Evolutionary conservation across 2,113 vertebrate genomes (phyloP).

Genomic region (Melierax canorus): DNA sequence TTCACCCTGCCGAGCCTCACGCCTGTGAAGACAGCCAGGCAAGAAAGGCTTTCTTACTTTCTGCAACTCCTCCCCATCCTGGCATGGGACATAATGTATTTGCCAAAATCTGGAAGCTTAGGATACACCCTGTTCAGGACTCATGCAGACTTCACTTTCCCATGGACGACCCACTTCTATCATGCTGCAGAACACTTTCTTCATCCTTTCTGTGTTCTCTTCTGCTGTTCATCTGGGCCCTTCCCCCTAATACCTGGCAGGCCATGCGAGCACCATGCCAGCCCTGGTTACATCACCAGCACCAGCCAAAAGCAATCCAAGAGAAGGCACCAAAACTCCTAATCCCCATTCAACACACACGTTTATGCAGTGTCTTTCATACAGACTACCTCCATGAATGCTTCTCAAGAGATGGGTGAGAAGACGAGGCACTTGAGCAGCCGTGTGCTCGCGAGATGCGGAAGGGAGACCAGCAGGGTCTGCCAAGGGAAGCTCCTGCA

Average conservation of each 20-base stretch:
- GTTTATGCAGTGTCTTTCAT: neutral
- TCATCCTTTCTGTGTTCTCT: neutral
- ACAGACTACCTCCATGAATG: neutral
- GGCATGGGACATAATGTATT: neutral
- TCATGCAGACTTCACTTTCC: neutral
- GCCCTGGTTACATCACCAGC: neutral
- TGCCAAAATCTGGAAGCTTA: neutral
- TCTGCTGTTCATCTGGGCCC: neutral
- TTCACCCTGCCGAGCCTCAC: constrained; percentile 5
- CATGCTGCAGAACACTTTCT: neutral
- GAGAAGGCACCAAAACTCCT: neutral
- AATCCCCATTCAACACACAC: neutral
- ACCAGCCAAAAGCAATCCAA: neutral
- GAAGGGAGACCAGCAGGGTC: neutral
- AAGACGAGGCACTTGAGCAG: neutral
- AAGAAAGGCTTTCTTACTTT: neutral
- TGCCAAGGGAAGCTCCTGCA: neutral
- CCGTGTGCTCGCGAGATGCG: rapidly evolving
- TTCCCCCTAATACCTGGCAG: neutral
- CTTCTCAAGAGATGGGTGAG: neutral
- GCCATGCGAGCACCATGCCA: rapidly evolving
- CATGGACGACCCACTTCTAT: neutral
- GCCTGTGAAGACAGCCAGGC: neutral
- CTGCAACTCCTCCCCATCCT: neutral
- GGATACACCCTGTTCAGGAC: constrained; percentile 23